phyloP scores from a whole-genome alignment of 2,113 vertebrate species.

The Rhizomys pruinosus region DNA sequence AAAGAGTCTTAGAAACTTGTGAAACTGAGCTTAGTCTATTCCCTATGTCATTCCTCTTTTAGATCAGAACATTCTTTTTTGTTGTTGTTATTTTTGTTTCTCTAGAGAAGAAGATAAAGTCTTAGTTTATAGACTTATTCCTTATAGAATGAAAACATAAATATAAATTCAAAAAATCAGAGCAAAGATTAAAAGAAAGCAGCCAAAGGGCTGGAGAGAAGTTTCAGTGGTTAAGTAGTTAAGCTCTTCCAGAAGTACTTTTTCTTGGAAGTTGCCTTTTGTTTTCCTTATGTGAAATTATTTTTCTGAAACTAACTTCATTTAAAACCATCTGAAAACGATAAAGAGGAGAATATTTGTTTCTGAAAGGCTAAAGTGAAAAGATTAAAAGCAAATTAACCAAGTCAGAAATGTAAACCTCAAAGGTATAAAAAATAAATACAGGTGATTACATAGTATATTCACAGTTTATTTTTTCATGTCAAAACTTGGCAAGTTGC shows the following conservation, averaged over 20 bases:
- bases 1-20: neutral
- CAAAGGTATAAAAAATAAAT: conserved; percentile 27
- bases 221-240: no score
- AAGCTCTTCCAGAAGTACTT: no score
- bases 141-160: neutral
- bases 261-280: neutral
- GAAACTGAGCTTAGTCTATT: neutral
- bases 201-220: neutral
- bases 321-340: neutral
- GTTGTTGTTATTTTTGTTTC: neutral
- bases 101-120: neutral
- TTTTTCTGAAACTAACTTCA: conserved; percentile 59
- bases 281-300: neutral
- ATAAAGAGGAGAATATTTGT: neutral
- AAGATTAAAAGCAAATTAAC: conserved; percentile 30
- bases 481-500: conserved; percentile 32
- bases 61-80: neutral
- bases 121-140: conserved; percentile 41
- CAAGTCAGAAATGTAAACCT: neutral
- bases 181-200: neutral
- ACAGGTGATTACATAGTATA: conserved; percentile 10
- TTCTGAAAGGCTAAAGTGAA: conserved; percentile 36
- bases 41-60: neutral
- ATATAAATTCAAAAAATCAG: no score
- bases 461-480: conserved; percentile 59